phyloP scores from a whole-genome alignment of 2,113 vertebrate species.

The Etheostoma cragini region DNA sequence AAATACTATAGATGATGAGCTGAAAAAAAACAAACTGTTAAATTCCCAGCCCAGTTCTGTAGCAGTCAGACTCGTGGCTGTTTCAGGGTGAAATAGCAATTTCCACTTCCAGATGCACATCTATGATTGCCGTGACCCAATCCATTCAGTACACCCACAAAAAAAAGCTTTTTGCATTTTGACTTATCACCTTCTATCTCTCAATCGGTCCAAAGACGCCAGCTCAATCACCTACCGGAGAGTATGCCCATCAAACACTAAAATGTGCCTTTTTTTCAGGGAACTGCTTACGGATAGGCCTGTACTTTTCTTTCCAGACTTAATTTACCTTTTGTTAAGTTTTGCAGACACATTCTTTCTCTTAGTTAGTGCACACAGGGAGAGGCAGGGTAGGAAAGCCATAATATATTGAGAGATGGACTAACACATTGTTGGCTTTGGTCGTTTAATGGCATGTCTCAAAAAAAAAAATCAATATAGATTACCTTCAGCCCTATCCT shows the following conservation, averaged over 20 bases:
- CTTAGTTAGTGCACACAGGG: not conserved
- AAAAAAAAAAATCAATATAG: not conserved
- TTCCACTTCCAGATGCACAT: constrained; percentile 51
- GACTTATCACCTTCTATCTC: constrained; percentile 41
- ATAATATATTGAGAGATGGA: not conserved
- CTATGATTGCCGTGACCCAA: constrained; percentile 53
- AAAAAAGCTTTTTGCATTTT: constrained; percentile 47
- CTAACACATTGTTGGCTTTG: not conserved
- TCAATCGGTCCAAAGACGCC: constrained; percentile 13
- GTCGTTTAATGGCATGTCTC: not conserved
- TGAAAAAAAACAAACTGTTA: not conserved
- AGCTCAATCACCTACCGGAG: constrained; percentile 22
- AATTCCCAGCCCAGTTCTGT: constrained; percentile 26
- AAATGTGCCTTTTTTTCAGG: not conserved
- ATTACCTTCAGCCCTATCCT: not conserved
- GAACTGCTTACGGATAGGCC: not conserved
- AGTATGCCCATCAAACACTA: constrained; percentile 9
- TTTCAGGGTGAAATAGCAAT: constrained; percentile 58
- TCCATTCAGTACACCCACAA: constrained; percentile 15
- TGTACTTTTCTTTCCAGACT: not conserved
- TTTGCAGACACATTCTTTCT: not conserved
- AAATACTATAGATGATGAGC: not conserved
- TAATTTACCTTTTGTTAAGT: constrained; percentile 11
- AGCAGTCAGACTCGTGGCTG: constrained; percentile 21
- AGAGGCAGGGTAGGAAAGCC: not conserved